A percentile compares a stretch with the other conserved stretches of the same genome.
Conservation (phyloP, 2,888 invertebrate genomes). For the Empis stercorea region DNA sequence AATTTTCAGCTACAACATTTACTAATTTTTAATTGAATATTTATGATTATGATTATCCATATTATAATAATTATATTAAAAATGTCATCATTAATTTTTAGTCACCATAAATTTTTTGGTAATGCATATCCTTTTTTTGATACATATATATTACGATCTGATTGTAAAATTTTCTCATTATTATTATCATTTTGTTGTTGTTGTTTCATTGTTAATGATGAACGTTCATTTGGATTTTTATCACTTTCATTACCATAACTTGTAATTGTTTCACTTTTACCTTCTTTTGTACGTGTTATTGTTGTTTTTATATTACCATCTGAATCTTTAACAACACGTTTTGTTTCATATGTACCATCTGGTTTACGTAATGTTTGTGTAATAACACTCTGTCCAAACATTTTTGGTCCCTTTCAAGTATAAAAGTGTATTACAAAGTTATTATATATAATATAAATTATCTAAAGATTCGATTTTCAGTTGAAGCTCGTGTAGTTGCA, state of each 20-base stretch:
- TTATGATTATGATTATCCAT: background rate
- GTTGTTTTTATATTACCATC: slow-evolving; percentile 46
- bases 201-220: slow-evolving; percentile 4
- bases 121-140: slow-evolving; percentile 37
- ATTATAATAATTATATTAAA: slow-evolving; percentile 9
- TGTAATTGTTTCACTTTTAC: slow-evolving; percentile 29
- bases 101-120: slow-evolving; percentile 37
- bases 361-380: slow-evolving; percentile 41
- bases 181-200: slow-evolving; percentile 2
- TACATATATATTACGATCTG: slow-evolving; percentile 31
- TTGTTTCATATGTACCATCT: slow-evolving; percentile 46
- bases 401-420: slow-evolving; percentile 25
- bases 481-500: no score
- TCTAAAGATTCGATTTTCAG: no score
- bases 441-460: no score
- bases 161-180: slow-evolving; percentile 10
- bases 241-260: slow-evolving; percentile 18
- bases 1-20: slow-evolving; percentile 1
- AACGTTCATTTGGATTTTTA: background rate
- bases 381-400: slow-evolving; percentile 41
- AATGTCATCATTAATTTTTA: slow-evolving; percentile 33
- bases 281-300: slow-evolving; percentile 35
- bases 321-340: slow-evolving; percentile 41
- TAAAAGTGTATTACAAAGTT: background rate
- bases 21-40: background rate